phyloP scores from a whole-genome alignment of 2,888 invertebrate species.

The Chironomus tentans region DNA sequence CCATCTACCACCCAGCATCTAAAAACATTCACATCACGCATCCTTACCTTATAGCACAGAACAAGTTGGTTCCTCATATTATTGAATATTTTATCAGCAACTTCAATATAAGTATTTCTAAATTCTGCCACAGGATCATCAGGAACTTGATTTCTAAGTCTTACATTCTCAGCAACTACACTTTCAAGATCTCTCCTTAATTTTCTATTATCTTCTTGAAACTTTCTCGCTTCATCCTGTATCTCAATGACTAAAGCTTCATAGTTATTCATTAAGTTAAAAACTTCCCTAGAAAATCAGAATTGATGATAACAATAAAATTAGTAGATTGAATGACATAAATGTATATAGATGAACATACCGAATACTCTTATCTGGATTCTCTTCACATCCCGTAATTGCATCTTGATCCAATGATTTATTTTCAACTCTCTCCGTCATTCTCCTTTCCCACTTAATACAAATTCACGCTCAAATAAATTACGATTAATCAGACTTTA shows the following conservation, averaged over 20 bases:
- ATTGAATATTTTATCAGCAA: slow-evolving; percentile 11
- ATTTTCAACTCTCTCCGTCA: neutral
- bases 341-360: neutral
- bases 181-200: neutral
- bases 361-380: neutral
- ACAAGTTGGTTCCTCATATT: neutral
- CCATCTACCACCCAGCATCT: too few relatives aligned
- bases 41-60: neutral
- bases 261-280: slow-evolving; percentile 5
- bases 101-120: neutral
- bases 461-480: neutral
- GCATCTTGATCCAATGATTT: neutral
- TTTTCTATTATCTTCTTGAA: neutral
- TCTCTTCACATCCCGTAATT: neutral
- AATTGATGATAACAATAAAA: neutral
- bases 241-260: neutral
- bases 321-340: neutral
- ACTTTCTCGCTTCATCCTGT: neutral
- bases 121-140: neutral
- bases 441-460: neutral
- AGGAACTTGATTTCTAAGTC: neutral
- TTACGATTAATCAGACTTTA: neutral
- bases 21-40: neutral
- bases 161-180: neutral
- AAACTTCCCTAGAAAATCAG: neutral